Percentiles rank a stretch among this genome's conserved stretches.
These are phyloP conservation scores for Actinemys pallida DNA, from an alignment of 2,113 vertebrate genomes.

Conservation along the genomic window DNA sequence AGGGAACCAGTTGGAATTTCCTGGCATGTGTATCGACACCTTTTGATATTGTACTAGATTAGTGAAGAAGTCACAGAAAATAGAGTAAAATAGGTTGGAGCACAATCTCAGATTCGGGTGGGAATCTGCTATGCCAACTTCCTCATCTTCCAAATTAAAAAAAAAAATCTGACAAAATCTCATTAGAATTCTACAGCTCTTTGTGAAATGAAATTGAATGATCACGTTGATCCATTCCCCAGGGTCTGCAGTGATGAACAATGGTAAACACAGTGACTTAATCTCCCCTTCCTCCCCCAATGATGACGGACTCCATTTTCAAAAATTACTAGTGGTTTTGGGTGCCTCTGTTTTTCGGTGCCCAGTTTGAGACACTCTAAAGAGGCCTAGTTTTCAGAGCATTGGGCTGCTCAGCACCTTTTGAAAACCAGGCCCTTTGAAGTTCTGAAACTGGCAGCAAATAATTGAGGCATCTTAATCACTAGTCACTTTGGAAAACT, in stretches of 20 bases:
- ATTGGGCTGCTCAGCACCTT: not conserved
- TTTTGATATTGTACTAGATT: not conserved
- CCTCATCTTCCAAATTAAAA: constrained; percentile 22
- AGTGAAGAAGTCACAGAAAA: not conserved
- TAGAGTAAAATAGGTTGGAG: not conserved
- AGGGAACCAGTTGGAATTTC: not conserved
- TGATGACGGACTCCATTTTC: not conserved
- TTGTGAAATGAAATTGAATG: constrained; percentile 13
- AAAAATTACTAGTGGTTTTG: not conserved
- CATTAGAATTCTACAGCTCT: not conserved
- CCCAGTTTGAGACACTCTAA: not conserved
- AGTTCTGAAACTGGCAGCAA: not conserved
- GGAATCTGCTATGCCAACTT: not conserved
- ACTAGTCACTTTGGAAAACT: not conserved
- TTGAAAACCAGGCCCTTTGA: not conserved
- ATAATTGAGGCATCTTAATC: not conserved
- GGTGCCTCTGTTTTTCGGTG: not conserved
- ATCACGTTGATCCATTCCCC: constrained; percentile 23
- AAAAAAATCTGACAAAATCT: not conserved
- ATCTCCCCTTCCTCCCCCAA: constrained; percentile 16
- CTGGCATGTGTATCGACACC: not conserved
- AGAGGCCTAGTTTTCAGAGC: not conserved
- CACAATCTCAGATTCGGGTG: not conserved
- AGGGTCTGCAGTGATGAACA: not conserved
- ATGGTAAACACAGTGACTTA: constrained; percentile 13